These are phyloP conservation scores for Phyllostomus discolor DNA, from an alignment of 2,113 vertebrate genomes.

Conservation along the genomic window DNA sequence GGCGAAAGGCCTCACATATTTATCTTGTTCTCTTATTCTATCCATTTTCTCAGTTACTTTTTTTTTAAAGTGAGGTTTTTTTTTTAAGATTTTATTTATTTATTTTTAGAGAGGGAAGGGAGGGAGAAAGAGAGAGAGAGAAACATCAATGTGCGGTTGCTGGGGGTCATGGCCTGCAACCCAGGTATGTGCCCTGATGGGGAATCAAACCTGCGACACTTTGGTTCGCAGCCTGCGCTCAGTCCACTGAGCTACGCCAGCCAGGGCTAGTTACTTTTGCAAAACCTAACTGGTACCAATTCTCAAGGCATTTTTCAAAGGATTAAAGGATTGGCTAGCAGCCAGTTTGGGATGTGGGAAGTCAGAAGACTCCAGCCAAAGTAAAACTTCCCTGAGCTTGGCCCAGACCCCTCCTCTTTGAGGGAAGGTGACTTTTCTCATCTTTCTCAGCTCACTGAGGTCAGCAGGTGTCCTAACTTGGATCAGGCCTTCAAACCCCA, in stretches of 20 bases:
- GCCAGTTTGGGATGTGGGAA: background rate
- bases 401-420: background rate
- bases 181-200: too few relatives aligned
- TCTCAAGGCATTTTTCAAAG: constrained; percentile 2
- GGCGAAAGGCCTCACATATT: background rate
- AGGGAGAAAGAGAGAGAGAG: too few relatives aligned
- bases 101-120: too few relatives aligned
- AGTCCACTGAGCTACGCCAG: too few relatives aligned
- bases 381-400: background rate
- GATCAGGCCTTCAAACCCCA: background rate
- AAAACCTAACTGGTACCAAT: background rate
- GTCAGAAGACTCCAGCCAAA: background rate
- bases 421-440: background rate
- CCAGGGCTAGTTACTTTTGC: background rate
- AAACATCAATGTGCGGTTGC: too few relatives aligned
- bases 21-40: background rate
- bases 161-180: too few relatives aligned
- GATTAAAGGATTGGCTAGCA: background rate
- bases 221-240: too few relatives aligned
- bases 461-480: background rate
- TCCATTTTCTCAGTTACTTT: constrained; percentile 9
- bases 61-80: background rate
- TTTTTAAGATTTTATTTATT: too few relatives aligned
- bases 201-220: too few relatives aligned
- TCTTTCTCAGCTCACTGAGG: background rate